phyloP scores from a whole-genome alignment of 2,113 vertebrate genomes.

The Phocoena sinus region DNA sequence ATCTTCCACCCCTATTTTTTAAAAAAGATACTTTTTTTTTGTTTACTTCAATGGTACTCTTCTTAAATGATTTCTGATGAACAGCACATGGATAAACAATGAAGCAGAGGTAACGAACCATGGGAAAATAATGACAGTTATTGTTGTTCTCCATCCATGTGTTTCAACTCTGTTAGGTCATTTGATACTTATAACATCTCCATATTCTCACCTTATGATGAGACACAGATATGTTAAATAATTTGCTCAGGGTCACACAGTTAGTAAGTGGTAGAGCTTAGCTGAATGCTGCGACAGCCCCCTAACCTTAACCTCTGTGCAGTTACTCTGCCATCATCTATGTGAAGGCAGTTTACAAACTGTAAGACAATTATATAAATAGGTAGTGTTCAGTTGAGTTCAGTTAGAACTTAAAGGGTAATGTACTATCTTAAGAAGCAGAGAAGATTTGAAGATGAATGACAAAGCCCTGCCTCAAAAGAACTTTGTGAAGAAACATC shows the following conservation, averaged over 20 bases:
- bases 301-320: accelerated
- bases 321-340: background rate
- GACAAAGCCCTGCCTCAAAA: background rate
- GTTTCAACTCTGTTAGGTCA: background rate
- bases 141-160: background rate
- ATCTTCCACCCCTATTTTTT: background rate
- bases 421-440: background rate
- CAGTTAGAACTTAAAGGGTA: background rate
- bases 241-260: background rate
- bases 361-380: background rate
- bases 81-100: background rate
- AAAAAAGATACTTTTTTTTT: background rate
- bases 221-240: background rate
- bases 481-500: background rate
- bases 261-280: background rate
- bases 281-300: too few species aligned
- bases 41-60: background rate
- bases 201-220: background rate
- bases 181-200: background rate
- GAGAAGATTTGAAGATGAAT: background rate
- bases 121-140: background rate
- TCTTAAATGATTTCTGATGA: background rate
- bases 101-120: background rate
- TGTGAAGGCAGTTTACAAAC: background rate
- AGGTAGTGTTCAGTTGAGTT: background rate